These are phyloP conservation scores for Pterostichus madidus DNA, from an alignment of 2,888 invertebrate genomes.

Conservation along the genomic window DNA sequence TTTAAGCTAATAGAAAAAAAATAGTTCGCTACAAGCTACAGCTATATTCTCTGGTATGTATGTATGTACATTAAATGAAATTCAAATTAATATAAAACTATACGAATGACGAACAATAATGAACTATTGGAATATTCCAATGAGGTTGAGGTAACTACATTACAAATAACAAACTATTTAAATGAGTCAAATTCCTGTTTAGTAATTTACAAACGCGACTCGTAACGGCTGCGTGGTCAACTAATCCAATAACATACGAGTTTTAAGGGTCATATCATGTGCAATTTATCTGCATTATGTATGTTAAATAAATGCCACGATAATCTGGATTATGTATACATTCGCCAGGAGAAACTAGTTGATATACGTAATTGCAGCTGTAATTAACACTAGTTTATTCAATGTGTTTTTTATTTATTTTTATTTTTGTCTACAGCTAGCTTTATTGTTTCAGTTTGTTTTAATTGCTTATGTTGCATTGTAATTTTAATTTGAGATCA, in stretches of 20 bases:
- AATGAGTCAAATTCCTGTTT: constrained; percentile 44
- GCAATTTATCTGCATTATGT: constrained; percentile 51
- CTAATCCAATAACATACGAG: constrained; percentile 57
- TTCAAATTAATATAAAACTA: too few relatives aligned
- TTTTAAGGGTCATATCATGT: constrained; percentile 54
- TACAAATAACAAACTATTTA: constrained; percentile 46
- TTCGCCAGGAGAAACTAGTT: constrained; percentile 3
- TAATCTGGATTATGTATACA: constrained; percentile 45
- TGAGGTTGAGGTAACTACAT: constrained; percentile 42
- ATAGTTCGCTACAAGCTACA: too few relatives aligned
- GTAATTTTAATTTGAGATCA: too few relatives aligned
- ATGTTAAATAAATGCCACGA: constrained; percentile 45
- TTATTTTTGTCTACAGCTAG: too few relatives aligned
- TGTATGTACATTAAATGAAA: too few relatives aligned
- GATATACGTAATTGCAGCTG: constrained; percentile 31
- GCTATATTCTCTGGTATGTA: too few relatives aligned
- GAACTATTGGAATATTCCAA: constrained; percentile 5
- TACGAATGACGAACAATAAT: too few relatives aligned
- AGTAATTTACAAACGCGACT: constrained; percentile 35
- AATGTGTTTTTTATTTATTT: background rate
- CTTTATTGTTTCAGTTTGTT: too few relatives aligned
- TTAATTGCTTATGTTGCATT: too few relatives aligned
- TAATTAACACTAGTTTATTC: constrained; percentile 14
- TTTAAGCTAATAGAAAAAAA: too few relatives aligned
- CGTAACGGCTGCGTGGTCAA: background rate